A percentile compares a stretch with the other conserved stretches of the same genome.
Conservation (phyloP, 2,888 invertebrate species). For the Temnothorax ravouxi region DNA sequence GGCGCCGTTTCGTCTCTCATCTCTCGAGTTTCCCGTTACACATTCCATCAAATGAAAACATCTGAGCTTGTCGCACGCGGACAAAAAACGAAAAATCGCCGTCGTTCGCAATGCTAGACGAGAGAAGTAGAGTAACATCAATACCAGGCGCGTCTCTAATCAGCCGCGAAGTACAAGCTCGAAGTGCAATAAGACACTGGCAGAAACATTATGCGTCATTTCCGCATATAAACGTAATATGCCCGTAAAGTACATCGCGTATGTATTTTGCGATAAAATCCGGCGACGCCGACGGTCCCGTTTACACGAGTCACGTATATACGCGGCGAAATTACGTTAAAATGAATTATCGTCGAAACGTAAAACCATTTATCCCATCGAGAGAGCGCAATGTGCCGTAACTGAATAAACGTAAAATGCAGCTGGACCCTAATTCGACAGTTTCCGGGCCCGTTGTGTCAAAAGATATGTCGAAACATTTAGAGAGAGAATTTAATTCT, state of each 20-base stretch:
- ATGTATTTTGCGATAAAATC: slow-evolving; percentile 31
- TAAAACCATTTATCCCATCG: slow-evolving; percentile 25
- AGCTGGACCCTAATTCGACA: not conserved
- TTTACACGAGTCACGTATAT: slow-evolving; percentile 22
- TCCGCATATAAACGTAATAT: slow-evolving; percentile 4
- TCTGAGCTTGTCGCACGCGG: slow-evolving; percentile 29
- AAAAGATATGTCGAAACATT: not conserved
- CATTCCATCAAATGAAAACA: slow-evolving; percentile 12
- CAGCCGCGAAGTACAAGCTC: slow-evolving; percentile 22
- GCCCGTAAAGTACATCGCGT: not conserved
- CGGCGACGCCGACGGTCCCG: not conserved
- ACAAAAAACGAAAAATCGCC: slow-evolving; percentile 29
- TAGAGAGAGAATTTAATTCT: not conserved
- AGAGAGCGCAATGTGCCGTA: not conserved
- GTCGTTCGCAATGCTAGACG: slow-evolving; percentile 2
- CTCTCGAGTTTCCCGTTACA: slow-evolving; percentile 29
- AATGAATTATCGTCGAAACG: slow-evolving; percentile 38
- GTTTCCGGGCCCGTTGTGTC: not conserved
- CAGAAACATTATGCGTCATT: slow-evolving; percentile 19
- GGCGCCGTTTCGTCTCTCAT: slow-evolving; percentile 29
- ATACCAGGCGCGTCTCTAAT: slow-evolving; percentile 2
- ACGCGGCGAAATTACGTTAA: slow-evolving; percentile 36
- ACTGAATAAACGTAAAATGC: slow-evolving; percentile 40
- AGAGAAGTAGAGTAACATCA: slow-evolving; percentile 18
- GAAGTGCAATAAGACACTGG: not conserved